A percentile compares a stretch with the other conserved stretches of the same genome.
These are phyloP conservation scores for Oenanthe oenanthe DNA, from an alignment of 2,113 vertebrate species.

Conservation along the genomic window DNA sequence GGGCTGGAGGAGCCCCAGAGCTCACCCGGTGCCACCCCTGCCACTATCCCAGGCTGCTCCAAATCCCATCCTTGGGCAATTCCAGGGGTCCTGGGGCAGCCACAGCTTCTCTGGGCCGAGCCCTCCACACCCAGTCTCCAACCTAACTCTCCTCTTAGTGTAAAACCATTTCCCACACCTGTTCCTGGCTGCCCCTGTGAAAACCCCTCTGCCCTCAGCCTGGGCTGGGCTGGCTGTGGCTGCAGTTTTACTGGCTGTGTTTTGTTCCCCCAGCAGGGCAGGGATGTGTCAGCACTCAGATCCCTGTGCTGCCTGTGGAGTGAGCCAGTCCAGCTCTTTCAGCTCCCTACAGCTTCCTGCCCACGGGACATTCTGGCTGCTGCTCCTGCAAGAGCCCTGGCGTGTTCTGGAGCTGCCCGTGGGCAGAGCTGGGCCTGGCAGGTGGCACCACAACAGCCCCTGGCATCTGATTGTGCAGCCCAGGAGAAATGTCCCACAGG, in stretches of 20 bases:
- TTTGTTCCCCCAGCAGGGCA: no score
- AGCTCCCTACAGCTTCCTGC: background rate
- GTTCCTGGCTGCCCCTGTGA: fast-evolving
- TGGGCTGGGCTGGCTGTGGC: background rate
- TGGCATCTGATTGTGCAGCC: background rate
- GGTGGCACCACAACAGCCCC: background rate
- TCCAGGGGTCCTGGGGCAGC: background rate
- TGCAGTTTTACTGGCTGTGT: fast-evolving
- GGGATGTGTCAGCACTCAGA: background rate
- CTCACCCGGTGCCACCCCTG: background rate
- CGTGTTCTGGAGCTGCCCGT: background rate
- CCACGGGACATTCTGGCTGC: background rate
- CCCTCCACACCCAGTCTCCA: background rate
- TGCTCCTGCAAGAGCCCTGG: background rate
- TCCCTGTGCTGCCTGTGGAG: background rate
- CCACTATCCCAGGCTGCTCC: background rate
- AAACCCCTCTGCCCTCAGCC: fast-evolving
- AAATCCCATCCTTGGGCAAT: background rate
- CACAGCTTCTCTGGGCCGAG: background rate
- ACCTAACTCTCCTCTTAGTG: background rate
- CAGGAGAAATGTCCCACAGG: background rate
- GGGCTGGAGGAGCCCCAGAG: background rate
- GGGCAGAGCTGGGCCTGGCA: background rate
- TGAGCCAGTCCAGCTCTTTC: background rate
- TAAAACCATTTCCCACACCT: background rate